These are phyloP conservation scores for Maniola hyperantus DNA, from an alignment of 2,888 invertebrate species.

Conservation along the genomic window DNA sequence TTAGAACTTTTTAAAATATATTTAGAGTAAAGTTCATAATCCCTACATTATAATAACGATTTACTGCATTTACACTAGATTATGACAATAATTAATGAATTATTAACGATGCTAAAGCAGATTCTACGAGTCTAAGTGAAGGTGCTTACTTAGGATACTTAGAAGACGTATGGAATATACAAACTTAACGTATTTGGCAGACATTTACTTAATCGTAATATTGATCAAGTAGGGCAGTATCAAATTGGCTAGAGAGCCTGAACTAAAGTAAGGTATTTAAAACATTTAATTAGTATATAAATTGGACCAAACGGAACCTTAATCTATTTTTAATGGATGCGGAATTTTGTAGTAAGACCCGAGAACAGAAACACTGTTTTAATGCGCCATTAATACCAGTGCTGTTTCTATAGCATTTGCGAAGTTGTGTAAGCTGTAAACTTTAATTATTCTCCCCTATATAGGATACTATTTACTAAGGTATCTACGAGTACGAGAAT, in stretches of 20 bases:
- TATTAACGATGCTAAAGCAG: too few species aligned
- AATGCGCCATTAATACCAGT: slow-evolving; percentile 23
- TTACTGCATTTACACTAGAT: too few species aligned
- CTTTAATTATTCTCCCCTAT: background rate
- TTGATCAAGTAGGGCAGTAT: background rate
- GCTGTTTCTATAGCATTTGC: slow-evolving; percentile 26
- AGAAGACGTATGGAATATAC: background rate
- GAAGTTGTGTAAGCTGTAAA: slow-evolving; percentile 27
- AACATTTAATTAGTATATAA: too few species aligned
- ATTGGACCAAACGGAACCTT: background rate
- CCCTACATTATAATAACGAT: too few species aligned
- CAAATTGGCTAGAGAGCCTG: too few species aligned
- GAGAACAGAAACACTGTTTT: slow-evolving; percentile 21
- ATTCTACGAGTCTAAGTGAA: too few species aligned
- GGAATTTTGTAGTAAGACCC: slow-evolving; percentile 18
- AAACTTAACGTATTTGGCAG: background rate
- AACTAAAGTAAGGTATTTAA: background rate
- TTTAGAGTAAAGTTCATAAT: too few species aligned
- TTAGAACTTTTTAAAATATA: too few species aligned
- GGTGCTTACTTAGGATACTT: background rate
- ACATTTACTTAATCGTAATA: background rate
- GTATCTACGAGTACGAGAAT: too few species aligned
- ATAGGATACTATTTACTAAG: background rate
- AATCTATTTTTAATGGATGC: background rate
- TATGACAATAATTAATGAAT: background rate